Conservation (phyloP, 2,113 vertebrate species). For the Aldabrachelys gigantea region DNA sequence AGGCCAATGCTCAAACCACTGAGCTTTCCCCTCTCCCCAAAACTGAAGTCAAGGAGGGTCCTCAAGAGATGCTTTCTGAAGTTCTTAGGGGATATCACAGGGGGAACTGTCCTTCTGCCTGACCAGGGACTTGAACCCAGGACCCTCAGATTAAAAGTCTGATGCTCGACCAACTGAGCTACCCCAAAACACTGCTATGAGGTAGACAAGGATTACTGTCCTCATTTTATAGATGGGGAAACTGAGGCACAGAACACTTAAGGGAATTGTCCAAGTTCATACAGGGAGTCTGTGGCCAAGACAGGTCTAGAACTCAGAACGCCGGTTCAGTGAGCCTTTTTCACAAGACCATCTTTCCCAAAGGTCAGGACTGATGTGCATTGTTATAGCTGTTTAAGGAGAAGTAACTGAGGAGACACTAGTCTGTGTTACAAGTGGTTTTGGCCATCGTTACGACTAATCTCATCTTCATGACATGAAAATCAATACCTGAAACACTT, state of each 20-base stretch:
- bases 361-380: not conserved
- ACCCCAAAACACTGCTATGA: not conserved
- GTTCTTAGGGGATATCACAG: too few species aligned
- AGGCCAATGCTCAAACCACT: too few species aligned
- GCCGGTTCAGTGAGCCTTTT: not conserved
- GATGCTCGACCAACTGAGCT: too few species aligned
- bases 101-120: too few species aligned
- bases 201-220: not conserved
- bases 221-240: not conserved
- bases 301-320: not conserved
- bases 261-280: not conserved
- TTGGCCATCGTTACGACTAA: not conserved
- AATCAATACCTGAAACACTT: not conserved
- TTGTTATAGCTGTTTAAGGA: not conserved
- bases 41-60: too few species aligned
- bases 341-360: not conserved
- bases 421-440: not conserved
- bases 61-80: too few species aligned
- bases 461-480: slow-evolving; percentile 7
- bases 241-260: not conserved
- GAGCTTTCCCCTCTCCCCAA: too few species aligned
- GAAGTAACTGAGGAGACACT: not conserved
- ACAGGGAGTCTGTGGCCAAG: not conserved
- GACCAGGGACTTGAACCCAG: too few species aligned
- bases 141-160: too few species aligned